phyloP scores from a whole-genome alignment of 2,113 vertebrate genomes.

The Heterotis niloticus region DNA sequence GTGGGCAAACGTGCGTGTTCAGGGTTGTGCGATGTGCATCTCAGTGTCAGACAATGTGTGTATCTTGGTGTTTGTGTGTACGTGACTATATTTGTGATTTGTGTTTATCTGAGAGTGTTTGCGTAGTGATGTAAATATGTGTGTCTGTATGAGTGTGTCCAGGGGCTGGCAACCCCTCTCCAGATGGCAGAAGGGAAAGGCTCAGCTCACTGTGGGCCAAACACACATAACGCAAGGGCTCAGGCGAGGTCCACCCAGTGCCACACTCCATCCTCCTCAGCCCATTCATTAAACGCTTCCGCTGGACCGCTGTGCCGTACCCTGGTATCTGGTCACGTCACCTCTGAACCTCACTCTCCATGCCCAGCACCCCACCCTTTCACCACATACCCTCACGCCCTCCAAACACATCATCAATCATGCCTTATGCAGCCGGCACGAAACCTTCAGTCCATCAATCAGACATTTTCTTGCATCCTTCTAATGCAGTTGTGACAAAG shows the following conservation, averaged over 20 bases:
- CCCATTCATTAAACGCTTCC: constrained; percentile 48
- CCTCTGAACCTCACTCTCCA: constrained; percentile 64
- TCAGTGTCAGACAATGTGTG: not conserved
- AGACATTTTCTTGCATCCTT: not conserved
- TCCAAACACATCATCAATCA: constrained; percentile 77
- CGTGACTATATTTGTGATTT: not conserved
- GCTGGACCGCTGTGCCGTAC: constrained; percentile 52
- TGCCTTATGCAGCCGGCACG: constrained; percentile 16
- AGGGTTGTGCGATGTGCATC: too few relatives aligned
- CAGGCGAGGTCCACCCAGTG: constrained; percentile 42
- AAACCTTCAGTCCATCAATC: constrained; percentile 32
- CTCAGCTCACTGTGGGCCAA: constrained; percentile 18
- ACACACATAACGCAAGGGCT: constrained; percentile 33
- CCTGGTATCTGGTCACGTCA: constrained; percentile 58
- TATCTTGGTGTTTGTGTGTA: not conserved
- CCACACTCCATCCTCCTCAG: constrained; percentile 51
- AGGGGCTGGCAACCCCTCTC: not conserved
- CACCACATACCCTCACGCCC: constrained; percentile 32
- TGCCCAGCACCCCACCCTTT: constrained; percentile 48
- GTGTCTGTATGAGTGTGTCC: too few relatives aligned
- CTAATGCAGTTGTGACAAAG: not conserved
- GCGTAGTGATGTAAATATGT: too few relatives aligned
- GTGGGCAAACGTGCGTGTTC: too few relatives aligned
- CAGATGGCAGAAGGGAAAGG: not conserved
- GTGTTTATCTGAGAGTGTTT: not conserved